Base-by-base conservation (phyloP, 2,113 vertebrate species). In the Platichthys flesus region DNA sequence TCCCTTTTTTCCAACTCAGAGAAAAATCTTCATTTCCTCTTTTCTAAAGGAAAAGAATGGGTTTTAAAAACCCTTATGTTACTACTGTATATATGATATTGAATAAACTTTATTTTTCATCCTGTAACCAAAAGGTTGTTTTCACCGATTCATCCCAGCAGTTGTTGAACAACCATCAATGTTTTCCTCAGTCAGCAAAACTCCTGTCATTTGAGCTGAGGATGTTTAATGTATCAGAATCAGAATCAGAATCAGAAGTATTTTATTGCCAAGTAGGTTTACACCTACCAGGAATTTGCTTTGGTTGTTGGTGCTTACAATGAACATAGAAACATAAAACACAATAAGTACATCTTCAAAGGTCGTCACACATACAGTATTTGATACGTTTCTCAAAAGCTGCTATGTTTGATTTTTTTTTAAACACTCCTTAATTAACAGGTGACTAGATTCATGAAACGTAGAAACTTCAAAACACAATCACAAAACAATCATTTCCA, bases 311-410 rank as follows among this genome's bases (percentile, higher is more conserved):
- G n/a, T n/a, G n/a, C n/a, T n/a, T n/a, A n/a, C n/a, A n/a, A n/a
- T n/a, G n/a, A n/a, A n/a, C n/a, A n/a, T n/a, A n/a, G n/a, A n/a
- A n/a, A n/a, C n/a, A n/a, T n/a, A n/a, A n/a, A n/a, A n/a, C n/a
- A n/a, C n/a, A n/a, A n/a, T n/a, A n/a, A 56, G 62, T 74, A 55
- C 57, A 75, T 86, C 54, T 63, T 66, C 24, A 0, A 40, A 10
- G 40, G 40, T 40, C 2, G 35, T 37, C 64, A n/a, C 15, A 31
- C 28, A 31, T 31, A 31, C 28, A 31, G 28, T 31, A 6, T 31
- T 18, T 61, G 12, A 9, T 51, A 45, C 0, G 42, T 14, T 45
- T 10, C 42, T 57, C 5, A 7, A 26, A 26, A 57, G 13, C 23
- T 13, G 13, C 55, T 24, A 45, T 45, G 13, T 45, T 45, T 59